Evolutionary conservation across 2,888 invertebrate species (phyloP).

Genomic region (Synergus gifuensis): DNA sequence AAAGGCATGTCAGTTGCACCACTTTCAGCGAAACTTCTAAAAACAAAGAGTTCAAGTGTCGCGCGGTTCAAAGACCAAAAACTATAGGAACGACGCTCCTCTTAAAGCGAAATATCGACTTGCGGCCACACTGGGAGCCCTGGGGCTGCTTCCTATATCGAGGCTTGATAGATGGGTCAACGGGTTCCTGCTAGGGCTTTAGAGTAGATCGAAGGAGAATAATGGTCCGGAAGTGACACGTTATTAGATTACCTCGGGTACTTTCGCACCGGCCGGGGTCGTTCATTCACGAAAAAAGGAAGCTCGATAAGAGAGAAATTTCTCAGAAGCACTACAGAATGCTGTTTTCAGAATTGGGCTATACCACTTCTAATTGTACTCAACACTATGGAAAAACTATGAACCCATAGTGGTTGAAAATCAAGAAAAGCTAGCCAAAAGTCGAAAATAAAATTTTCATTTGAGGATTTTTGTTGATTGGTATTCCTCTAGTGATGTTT

Average conservation of each 20-base stretch:
- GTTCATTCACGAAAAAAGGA: conserved; percentile 1
- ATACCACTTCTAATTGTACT: conserved; percentile 10
- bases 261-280: conserved; percentile 47
- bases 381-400: conserved; percentile 42
- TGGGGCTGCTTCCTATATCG: conserved; percentile 45
- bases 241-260: conserved; percentile 55
- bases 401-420: no score
- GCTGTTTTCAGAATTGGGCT: conserved; percentile 51
- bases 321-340: conserved; percentile 38
- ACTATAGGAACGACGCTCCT: background rate
- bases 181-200: conserved; percentile 46
- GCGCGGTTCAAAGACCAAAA: conserved; percentile 13
- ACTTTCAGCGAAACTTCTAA: conserved; percentile 1
- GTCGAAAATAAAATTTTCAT: no score
- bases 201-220: conserved; percentile 53
- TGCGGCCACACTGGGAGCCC: conserved; percentile 29
- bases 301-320: conserved; percentile 47
- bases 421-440: no score
- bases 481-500: background rate
- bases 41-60: conserved; percentile 38
- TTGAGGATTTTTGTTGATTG: conserved; percentile 43
- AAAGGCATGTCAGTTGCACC: conserved; percentile 19
- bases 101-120: conserved; percentile 35
- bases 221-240: conserved; percentile 56
- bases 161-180: conserved; percentile 54